These are phyloP conservation scores for Alfaro cultratus DNA, from an alignment of 2,797 vertebrate species.

Conservation along the genomic window DNA sequence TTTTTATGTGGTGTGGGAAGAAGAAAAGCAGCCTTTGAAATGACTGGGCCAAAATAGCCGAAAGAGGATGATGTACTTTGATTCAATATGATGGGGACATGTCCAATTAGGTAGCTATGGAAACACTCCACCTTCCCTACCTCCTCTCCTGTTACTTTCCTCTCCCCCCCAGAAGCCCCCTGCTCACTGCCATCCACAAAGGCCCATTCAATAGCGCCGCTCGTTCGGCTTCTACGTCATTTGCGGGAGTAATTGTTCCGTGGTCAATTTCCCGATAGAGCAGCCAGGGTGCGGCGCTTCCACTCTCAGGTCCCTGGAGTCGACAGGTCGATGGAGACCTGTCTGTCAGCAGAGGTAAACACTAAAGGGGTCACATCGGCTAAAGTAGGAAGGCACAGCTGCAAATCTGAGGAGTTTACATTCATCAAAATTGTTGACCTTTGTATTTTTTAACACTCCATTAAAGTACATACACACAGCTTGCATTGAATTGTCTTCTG, in stretches of 20 bases:
- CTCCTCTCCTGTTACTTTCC: conserved; percentile 10
- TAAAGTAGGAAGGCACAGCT: background rate
- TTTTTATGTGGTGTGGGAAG: conserved; percentile 43
- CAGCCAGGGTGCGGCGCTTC: conserved; percentile 15
- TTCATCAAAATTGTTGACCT: background rate
- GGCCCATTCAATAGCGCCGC: background rate
- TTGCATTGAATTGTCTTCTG: background rate
- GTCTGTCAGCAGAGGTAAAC: conserved; percentile 56
- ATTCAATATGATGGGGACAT: conserved; percentile 38
- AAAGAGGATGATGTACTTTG: conserved; percentile 48
- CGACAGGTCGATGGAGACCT: conserved; percentile 41
- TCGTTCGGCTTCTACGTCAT: conserved; percentile 34
- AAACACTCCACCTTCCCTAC: conserved; percentile 48
- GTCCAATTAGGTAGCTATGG: conserved; percentile 64
- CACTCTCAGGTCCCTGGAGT: conserved; percentile 31
- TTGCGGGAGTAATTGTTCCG: conserved; percentile 59
- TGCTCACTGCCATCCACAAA: conserved; percentile 3
- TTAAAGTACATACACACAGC: background rate
- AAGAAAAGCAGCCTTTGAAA: conserved; percentile 55
- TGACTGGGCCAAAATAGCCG: conserved; percentile 35
- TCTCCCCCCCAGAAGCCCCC: background rate
- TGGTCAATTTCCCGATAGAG: conserved; percentile 57
- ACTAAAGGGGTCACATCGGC: background rate
- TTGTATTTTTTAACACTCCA: background rate
- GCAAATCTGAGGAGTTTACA: background rate